Evolutionary conservation across 2,797 vertebrate species (phyloP), one percentile per base, ranked within the genome.

Genomic region (Oreochromis grahami): DNA sequence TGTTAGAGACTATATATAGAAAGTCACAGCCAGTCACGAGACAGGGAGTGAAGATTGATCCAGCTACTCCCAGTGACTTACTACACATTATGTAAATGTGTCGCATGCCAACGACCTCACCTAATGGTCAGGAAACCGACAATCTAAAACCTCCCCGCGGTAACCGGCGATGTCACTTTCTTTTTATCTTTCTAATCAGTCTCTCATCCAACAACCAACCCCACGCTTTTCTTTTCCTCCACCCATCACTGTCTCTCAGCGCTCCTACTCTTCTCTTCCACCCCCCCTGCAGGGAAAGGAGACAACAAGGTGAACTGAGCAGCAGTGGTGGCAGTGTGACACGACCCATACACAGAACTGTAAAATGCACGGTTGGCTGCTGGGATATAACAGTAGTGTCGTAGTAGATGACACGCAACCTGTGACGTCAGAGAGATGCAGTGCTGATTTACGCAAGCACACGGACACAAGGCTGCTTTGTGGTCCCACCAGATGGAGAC

Each of bases 291-390:
- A 83, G 87, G 70, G 77, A 74, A 90, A 92, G 86, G 89, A 91
- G 85, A 56, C 19, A 6, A 76, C 88, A 93, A 94, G 86, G 92
- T 87, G 89, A 94, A 63, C 14, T 3, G 74, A 77, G 81, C 82
- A 84, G 90, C 76, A 84, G 82, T 6, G 43, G 15, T 29, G 10
- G 72, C 72, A 56, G 81, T 7, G 82, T 80, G 76, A 84, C 79
- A 74, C 55, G 56, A 88, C 82, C 85, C 83, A 45, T 11, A 38
- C 19, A 52, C 34, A 34, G 86, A 86, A 76, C 29, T 80, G 24
- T 76, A 56, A 82, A 82, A 87, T 38, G 36, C n/a, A 13, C 80
- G 78, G 19, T 78, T 38, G 81, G 78, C 84, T 81, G 74, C 72
- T 58, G 74, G 76, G 48, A 78, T 86, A 79, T 21, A 77, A 78